Base-by-base conservation (phyloP, 2,888 invertebrate genomes). In the Danaus chrysippus region DNA sequence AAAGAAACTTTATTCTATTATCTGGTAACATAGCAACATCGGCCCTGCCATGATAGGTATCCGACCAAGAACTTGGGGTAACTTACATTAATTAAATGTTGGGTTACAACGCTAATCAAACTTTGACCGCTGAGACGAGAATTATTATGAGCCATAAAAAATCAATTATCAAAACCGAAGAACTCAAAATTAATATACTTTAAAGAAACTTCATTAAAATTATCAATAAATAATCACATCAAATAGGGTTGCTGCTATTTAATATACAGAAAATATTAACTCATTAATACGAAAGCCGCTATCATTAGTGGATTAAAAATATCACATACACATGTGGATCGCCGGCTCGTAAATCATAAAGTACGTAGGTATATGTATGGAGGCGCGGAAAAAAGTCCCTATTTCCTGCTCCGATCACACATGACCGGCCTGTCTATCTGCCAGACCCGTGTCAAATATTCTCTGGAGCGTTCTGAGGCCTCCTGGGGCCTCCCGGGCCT, bases 361-460 rank as follows among this genome's bases (percentile, higher is more conserved):
- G 84, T 84, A 83, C 82, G 82, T 86, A 82, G 76, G 76, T 78
- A 79, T 79, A 79, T 77, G 81, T 79, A 84, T 84, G 84, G 80
- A 83, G 79, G 80, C 83, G 79, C 80, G 87, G 87, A 87, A 90
- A 90, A 90, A 91, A 91, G 49, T 80, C 83, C 75, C 87, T 83
- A 83, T 83, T 91, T 89, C 88, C 89, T 87, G 87, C 79, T 83
- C 81, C 84, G 88, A 90, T 90, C 91, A 91, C 91, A 91, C 91
- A 91, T 90, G 91, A 90, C 91, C 89, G 89, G 87, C 82, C 88
- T 90, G 91, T 91, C 91, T 90, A 90, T 91, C 91, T 90, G 91
- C 91, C 91, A 89, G 90, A 91, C 91, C 91, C 91, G 87, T 91
- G 90, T 91, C 91, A 91, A 91, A 91, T 91, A 91, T 90, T 87